Base-by-base conservation (phyloP, 2,113 vertebrate genomes). In the Pithys albifrons region DNA sequence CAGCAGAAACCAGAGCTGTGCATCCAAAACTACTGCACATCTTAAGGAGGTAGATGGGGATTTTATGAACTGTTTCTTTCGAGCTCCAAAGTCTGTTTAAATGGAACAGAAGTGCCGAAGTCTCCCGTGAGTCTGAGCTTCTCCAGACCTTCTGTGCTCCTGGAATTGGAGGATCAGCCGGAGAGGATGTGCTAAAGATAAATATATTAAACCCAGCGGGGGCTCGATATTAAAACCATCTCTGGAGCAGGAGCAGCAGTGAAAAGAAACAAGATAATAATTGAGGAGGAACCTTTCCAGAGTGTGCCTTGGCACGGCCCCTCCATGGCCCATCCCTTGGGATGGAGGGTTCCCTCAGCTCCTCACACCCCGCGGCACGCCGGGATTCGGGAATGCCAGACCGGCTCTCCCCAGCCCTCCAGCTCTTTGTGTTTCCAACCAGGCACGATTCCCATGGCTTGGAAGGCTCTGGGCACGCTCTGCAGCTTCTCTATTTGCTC, bases 401-500 rank as follows among this genome's bases (percentile, higher is more conserved):
- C 84, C 66, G 93, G 57, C 84, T 66, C 93, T 71, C 88, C 91
- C 66, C 88, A 62, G 67, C 82, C 88, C 91, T 91, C 81, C 5
- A 5, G 54, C 72, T 94, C 78, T 83, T 95, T 88, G 65, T 89
- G 52, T 89, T 93, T 91, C 95, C 95, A 83, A n/a, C 28, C 52
- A 93, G 95, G 95, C 91, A 83, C 28, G 25, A 6, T 96, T 96
- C 95, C 95, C 85, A 93, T 58, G 91, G 72, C 91, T 94, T 91
- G 95, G 93, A 93, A 93, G 91, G 75, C 95, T 95, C 95, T n/a
- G 77, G 95, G 92, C 95, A 93, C 27, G 72, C 91, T 86, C 55
- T 27, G 91, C 58, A 93, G 93, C 93, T 93, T 93, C 95, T 95
- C 93, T 96, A 95, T 95, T 96, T 95, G 91, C 88, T 95, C 80